A percentile compares a stretch with the other conserved stretches of the same genome.
Evolutionary conservation across 1,140 invertebrate species (phyloP).

Genomic region (Sarcophaga bullata): DNA sequence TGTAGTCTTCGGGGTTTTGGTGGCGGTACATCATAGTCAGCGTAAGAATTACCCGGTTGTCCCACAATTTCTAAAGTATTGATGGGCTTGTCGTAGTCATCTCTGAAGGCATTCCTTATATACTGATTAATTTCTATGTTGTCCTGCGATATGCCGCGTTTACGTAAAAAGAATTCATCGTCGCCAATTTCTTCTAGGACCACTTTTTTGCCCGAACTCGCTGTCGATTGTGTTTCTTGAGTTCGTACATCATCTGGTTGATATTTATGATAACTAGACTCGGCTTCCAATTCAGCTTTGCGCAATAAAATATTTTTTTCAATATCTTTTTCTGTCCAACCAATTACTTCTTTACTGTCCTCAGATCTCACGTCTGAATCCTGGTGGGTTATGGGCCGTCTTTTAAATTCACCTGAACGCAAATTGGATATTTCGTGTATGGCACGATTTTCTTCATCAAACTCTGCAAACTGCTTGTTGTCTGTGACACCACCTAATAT

Average conservation of each 20-base stretch:
- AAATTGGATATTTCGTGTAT: conserved; percentile 64
- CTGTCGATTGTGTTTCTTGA: conserved; percentile 63
- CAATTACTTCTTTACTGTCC: conserved; percentile 57
- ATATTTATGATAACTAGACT: conserved; percentile 58
- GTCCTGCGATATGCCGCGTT: conserved; percentile 82
- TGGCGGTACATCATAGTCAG: conserved; percentile 62
- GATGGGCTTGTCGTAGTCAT: conserved; percentile 71
- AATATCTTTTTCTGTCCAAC: conserved; percentile 60
- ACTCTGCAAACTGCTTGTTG: conserved; percentile 63
- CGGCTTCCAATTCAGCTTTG: conserved; percentile 61
- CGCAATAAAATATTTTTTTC: conserved; percentile 60
- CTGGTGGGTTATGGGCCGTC: conserved; percentile 61
- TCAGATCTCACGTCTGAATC: conserved; percentile 65
- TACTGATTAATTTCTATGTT: conserved; percentile 81
- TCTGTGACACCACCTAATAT: conserved; percentile 56
- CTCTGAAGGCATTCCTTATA: conserved; percentile 78
- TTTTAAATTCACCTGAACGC: conserved; percentile 59
- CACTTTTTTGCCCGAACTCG: conserved; percentile 67
- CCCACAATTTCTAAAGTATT: conserved; percentile 73
- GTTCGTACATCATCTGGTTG: conserved; percentile 45
- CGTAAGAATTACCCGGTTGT: conserved; percentile 55
- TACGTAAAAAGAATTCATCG: conserved; percentile 85
- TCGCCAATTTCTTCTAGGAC: conserved; percentile 86
- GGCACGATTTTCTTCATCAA: conserved; percentile 64
- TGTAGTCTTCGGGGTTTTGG: conserved; percentile 60